phyloP scores from a whole-genome alignment of 1,140 invertebrate species.

The Eufriesea mexicana region DNA sequence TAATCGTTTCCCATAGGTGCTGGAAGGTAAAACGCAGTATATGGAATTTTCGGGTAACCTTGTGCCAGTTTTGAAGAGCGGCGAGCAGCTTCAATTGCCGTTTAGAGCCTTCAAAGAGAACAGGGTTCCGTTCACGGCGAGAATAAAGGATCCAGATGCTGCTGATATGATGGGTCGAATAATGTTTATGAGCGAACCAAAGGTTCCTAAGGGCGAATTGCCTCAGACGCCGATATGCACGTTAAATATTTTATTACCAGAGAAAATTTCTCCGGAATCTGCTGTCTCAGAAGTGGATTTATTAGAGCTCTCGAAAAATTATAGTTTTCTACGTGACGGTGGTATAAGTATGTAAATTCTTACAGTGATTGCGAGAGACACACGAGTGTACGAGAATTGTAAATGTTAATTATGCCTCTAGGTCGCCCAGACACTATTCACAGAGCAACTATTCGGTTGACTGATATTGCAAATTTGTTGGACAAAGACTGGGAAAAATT shows the following conservation, averaged over 20 bases:
- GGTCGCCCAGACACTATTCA: conserved; percentile 87
- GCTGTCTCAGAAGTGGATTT: conserved; percentile 89
- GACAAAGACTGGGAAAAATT: conserved; percentile 96
- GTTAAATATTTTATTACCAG: conserved; percentile 93
- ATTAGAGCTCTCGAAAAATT: conserved; percentile 86
- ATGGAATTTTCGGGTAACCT: conserved; percentile 98
- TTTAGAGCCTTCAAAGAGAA: conserved; percentile 98
- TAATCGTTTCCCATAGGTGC: conserved; percentile 82
- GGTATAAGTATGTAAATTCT: conserved; percentile 81
- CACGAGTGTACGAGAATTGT: not conserved
- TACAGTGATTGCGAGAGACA: not conserved
- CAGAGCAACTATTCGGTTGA: conserved; percentile 91
- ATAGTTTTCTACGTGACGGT: conserved; percentile 84
- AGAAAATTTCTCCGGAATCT: conserved; percentile 87
- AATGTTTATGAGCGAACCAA: conserved; percentile 97
- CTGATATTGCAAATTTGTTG: conserved; percentile 95
- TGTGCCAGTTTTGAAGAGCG: conserved; percentile 95
- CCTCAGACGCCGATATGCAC: conserved; percentile 95
- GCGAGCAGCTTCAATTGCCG: conserved; percentile 93
- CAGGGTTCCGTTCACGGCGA: conserved; percentile 93
- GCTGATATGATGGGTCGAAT: conserved; percentile 88
- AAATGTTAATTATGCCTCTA: conserved; percentile 58
- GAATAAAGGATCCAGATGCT: conserved; percentile 92
- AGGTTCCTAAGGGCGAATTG: conserved; percentile 91
- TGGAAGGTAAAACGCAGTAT: conserved; percentile 94